These are phyloP conservation scores for Mactromeris polynyma DNA, from an alignment of 2,888 invertebrate species.

Conservation along the genomic window DNA sequence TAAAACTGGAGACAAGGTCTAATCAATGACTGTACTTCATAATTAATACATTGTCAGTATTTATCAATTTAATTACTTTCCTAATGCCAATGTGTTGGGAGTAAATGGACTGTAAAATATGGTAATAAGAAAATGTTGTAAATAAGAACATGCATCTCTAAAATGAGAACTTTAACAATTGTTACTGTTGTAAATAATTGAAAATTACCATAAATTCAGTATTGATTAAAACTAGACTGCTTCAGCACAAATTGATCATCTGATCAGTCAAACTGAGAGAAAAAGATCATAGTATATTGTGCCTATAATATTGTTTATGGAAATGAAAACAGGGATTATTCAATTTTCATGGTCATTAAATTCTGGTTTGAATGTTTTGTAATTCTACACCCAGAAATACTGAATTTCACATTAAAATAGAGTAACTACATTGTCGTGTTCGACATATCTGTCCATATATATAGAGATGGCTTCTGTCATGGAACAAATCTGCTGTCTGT, in stretches of 20 bases:
- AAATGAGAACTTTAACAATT: no score
- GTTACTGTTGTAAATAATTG: background rate
- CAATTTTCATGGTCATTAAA: no score
- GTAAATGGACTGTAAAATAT: background rate
- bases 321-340: background rate
- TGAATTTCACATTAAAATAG: background rate
- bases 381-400: no score
- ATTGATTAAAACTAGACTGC: background rate
- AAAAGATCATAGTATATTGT: background rate
- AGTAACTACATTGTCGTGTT: background rate
- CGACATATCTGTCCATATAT: no score
- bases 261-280: background rate
- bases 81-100: background rate
- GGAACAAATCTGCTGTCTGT: background rate
- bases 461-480: background rate
- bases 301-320: background rate
- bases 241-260: background rate
- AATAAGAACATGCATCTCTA: no score
- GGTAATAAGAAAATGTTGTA: background rate
- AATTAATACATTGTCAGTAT: slow-evolving; percentile 9
- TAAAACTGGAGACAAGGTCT: background rate
- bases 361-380: no score
- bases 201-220: background rate
- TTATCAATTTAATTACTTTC: background rate
- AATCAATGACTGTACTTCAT: background rate